A percentile compares a stretch with the other conserved stretches of the same genome.
These are phyloP conservation scores for Coreoperca whiteheadi DNA, from an alignment of 2,113 vertebrate genomes.

Conservation along the genomic window DNA sequence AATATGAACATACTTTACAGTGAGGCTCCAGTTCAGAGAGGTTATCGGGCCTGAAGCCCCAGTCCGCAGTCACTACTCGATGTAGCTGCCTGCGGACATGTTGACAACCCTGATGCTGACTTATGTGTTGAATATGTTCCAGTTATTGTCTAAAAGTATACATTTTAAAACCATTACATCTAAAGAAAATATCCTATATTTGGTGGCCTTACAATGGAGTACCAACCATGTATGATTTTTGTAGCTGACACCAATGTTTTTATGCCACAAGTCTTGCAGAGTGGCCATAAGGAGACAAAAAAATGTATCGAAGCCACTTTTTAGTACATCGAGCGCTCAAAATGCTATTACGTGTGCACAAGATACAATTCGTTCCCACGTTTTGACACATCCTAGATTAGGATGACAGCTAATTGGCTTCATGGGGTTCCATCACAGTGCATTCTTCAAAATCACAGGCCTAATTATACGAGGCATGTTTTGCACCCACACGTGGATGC, in stretches of 20 bases:
- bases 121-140: background rate
- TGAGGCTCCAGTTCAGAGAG: slow-evolving; percentile 2
- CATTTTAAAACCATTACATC: background rate
- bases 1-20: background rate
- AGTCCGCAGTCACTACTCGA: background rate
- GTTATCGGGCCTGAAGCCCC: background rate
- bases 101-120: background rate
- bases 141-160: background rate
- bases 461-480: too few relatives aligned
- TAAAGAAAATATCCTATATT: background rate
- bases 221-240: background rate
- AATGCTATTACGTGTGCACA: too few relatives aligned
- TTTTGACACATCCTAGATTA: too few relatives aligned
- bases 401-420: too few relatives aligned
- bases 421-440: too few relatives aligned
- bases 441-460: too few relatives aligned
- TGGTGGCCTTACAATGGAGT: background rate
- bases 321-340: too few relatives aligned
- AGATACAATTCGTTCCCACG: too few relatives aligned
- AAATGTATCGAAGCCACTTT: too few relatives aligned
- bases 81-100: background rate
- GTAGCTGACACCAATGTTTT: background rate
- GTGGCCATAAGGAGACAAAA: too few relatives aligned
- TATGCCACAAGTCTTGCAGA: background rate
- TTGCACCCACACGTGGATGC: too few relatives aligned